Base-by-base conservation (phyloP, 2,797 vertebrate species). In the Phataginus tricuspis region DNA sequence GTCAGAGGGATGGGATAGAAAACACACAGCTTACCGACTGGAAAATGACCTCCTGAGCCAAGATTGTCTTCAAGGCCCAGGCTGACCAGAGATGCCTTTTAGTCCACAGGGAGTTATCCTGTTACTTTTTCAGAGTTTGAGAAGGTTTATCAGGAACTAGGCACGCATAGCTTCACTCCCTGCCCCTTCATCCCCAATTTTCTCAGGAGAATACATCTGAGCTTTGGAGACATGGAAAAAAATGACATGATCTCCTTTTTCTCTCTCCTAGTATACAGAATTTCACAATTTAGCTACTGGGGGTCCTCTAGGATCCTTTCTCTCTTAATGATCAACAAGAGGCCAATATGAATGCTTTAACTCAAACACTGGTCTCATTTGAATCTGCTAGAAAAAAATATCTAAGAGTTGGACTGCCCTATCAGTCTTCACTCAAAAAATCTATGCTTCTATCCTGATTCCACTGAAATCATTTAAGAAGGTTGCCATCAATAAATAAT, bases 221-320 rank as follows among this genome's bases (percentile, higher is more conserved):
- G 15, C 66, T 87, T 72, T 18, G 90, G 78, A 66, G 34, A 59
- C 29, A 39, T 51, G 68, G 61, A 34, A 91, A 88, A 84, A 80
- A 78, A 27, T 7, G 8, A 75, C 23, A 83, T 27, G 55, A 23
- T 86, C 53, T 93, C 29, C 18, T 85, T n/a, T 45, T 94, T 61
- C 27, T 61, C 31, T 91, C 55, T 86, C n/a, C 14, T 49, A 78
- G 23, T 15, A 57, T 34, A 74, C 1, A 19, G 61, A 53, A 92
- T 97, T 96, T 90, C 95, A 96, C 90, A 97, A 92, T 77, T 86
- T 78, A 90, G 63, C 94, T 59, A 25, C 88, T 84, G 74, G 72
- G 29, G 66, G 23, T 37, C 92, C 39, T 75, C 27, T 37, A 59
- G 68, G 79, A 95, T 37, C 80, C 55, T 68, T 71, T 88, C 78